phyloP scores from a whole-genome alignment of 2,113 vertebrate species.

The Mormyrus iriodes region DNA sequence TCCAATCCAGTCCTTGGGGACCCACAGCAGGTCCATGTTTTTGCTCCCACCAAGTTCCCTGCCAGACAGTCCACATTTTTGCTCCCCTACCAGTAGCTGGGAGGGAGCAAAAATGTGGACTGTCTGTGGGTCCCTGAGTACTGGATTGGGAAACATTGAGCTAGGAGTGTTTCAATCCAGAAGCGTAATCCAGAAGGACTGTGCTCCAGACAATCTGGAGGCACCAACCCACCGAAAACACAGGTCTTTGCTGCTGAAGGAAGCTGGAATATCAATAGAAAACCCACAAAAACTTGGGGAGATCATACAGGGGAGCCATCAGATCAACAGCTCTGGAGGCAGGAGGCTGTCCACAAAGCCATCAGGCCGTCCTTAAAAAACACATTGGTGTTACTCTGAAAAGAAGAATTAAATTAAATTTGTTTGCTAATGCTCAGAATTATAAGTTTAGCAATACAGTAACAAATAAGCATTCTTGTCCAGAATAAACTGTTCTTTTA shows the following conservation, averaged over 20 bases:
- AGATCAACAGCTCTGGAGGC: background rate
- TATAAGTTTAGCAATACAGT: background rate
- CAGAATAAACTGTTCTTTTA: background rate
- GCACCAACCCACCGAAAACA: background rate
- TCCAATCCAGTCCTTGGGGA: background rate
- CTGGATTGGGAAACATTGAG: too few relatives aligned
- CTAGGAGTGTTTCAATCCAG: too few relatives aligned
- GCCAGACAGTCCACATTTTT: background rate
- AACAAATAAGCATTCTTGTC: background rate
- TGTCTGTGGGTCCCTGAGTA: too few relatives aligned
- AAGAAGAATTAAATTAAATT: background rate
- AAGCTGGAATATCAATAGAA: background rate
- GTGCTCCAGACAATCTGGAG: background rate
- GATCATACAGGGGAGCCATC: background rate
- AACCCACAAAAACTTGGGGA: background rate
- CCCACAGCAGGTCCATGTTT: background rate
- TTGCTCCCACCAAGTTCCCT: background rate
- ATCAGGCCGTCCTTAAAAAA: background rate
- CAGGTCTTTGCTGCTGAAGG: background rate
- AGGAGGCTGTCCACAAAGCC: background rate
- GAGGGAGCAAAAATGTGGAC: too few relatives aligned
- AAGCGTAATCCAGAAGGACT: background rate
- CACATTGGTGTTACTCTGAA: background rate
- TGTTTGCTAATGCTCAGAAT: background rate
- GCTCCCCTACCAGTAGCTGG: too few relatives aligned